Base-by-base conservation (phyloP, 2,888 invertebrate genomes). In the Hydrotaea diabolus region DNA sequence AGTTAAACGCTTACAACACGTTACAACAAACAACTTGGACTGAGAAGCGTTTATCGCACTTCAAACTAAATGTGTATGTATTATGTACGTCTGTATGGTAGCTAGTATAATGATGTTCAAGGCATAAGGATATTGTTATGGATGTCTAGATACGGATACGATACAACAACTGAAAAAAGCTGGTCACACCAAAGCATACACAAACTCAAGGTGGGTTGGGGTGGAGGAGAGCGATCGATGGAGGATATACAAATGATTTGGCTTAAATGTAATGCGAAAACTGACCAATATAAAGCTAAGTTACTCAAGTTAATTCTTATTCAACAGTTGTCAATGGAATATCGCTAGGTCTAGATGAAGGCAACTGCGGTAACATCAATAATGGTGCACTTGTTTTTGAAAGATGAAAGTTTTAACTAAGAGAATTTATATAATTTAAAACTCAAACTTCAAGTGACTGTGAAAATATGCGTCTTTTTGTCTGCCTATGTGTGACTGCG, bases 241-340 rank as follows among this genome's bases (percentile, higher is more conserved):
- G 64, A 64, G 39, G 43, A 66, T 39, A 43, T 66, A 66, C 66
- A 66, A 3, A 39, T 46, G 59, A 26, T 11, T 59, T 59, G 59
- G 26, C 59, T 59, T 59, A 26, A 23, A 59, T 59, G 59, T 4
- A 8, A 49, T 59, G 8, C 55, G n/a, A 55, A 9, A 3, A 55
- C 55, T 55, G 0, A 55, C 55, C 21, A 55, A 19, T 55, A 55
- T 21, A 55, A 55, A 55, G 55, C 55, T 55, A 55, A 19, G 5
- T 21, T 23, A 59, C 5, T 59, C 26, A 23, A 23, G 49, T 49
- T 26, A 26, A 26, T 13, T n/a, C 46, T n/a, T 23, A 66, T 13
- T 69, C 19, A 39, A 62, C n/a, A 69, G 11, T 46, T 69, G 46
- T 23, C 59, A 69, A 46, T 69, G 69, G 43, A 17, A 2, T 64